A percentile compares a stretch with the other conserved stretches of the same genome.
Evolutionary conservation across 2,113 vertebrate genomes (phyloP).

Genomic region (Catagonus wagneri): DNA sequence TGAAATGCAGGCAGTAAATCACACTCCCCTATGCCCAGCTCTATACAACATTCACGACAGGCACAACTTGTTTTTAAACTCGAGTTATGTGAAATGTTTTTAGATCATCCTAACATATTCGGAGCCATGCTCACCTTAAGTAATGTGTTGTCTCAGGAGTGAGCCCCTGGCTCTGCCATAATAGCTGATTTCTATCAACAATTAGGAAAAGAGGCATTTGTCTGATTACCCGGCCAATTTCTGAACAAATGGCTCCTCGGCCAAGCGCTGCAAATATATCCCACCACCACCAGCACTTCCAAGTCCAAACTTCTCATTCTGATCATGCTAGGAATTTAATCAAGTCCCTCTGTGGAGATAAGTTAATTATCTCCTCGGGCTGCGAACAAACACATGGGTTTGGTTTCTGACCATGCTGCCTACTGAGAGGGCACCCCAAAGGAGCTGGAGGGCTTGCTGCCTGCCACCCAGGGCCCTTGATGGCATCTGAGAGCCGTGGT

Average conservation of each 20-base stretch:
- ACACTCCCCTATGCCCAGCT: background rate
- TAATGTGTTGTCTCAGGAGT: slow-evolving; percentile 71
- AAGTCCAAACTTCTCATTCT: slow-evolving; percentile 87
- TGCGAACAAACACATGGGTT: slow-evolving; percentile 85
- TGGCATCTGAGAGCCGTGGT: background rate
- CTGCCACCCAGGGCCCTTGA: slow-evolving; percentile 76
- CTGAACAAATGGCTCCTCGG: slow-evolving; percentile 85
- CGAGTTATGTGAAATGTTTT: slow-evolving; percentile 74
- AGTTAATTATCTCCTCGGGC: slow-evolving; percentile 91
- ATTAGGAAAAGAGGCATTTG: slow-evolving; percentile 82
- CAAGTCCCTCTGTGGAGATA: slow-evolving; percentile 87
- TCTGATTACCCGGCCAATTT: slow-evolving; percentile 85
- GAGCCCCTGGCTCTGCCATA: slow-evolving; percentile 67
- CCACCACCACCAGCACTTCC: slow-evolving; percentile 78
- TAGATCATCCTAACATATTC: slow-evolving; percentile 77
- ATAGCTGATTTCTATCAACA: slow-evolving; percentile 85
- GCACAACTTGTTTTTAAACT: slow-evolving; percentile 72
- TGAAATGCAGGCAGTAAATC: slow-evolving; percentile 28
- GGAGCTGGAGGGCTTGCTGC: slow-evolving; percentile 81
- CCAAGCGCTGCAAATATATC: slow-evolving; percentile 82
- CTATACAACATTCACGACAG: slow-evolving; percentile 51
- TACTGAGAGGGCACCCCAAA: slow-evolving; percentile 84
- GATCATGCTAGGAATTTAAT: slow-evolving; percentile 90
- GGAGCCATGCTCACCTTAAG: slow-evolving; percentile 77
- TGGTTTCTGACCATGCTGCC: slow-evolving; percentile 87